Percentiles rank a stretch among this genome's conserved stretches.
Evolutionary conservation across 2,797 vertebrate species (phyloP).

Genomic region (Champsocephalus esox): DNA sequence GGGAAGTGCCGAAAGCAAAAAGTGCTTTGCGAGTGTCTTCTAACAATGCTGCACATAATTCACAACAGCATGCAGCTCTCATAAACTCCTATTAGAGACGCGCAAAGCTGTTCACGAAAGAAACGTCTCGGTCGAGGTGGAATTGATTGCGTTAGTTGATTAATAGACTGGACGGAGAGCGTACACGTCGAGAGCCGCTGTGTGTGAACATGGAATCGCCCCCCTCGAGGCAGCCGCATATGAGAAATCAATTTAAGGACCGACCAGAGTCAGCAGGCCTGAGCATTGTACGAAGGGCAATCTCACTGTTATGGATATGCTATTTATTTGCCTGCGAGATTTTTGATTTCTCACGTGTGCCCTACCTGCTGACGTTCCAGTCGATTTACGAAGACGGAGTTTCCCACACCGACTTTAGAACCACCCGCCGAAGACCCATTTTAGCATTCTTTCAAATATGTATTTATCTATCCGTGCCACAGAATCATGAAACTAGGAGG

Average conservation of each 20-base stretch:
- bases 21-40: neutral
- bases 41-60: neutral
- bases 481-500: too few species aligned
- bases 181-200: constrained; percentile 58
- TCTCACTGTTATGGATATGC: constrained; percentile 80
- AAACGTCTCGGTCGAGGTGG: constrained; percentile 51
- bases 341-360: constrained; percentile 67
- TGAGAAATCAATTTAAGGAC: constrained; percentile 87
- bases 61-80: constrained; percentile 27
- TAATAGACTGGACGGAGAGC: constrained; percentile 68
- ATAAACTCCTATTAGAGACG: constrained; percentile 56
- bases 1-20: neutral
- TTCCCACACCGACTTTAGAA: too few species aligned
- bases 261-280: constrained; percentile 81
- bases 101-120: constrained; percentile 52
- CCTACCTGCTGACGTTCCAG: too few species aligned
- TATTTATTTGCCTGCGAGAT: constrained; percentile 77
- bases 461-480: too few species aligned
- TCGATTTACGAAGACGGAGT: constrained; percentile 22
- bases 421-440: too few species aligned
- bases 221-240: constrained; percentile 79
- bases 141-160: constrained; percentile 79
- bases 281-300: constrained; percentile 80
- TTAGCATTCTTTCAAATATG: too few species aligned
- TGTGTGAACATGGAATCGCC: constrained; percentile 81